Evolutionary conservation across 2,888 invertebrate species (phyloP).

Genomic region (Eulithis testata): DNA sequence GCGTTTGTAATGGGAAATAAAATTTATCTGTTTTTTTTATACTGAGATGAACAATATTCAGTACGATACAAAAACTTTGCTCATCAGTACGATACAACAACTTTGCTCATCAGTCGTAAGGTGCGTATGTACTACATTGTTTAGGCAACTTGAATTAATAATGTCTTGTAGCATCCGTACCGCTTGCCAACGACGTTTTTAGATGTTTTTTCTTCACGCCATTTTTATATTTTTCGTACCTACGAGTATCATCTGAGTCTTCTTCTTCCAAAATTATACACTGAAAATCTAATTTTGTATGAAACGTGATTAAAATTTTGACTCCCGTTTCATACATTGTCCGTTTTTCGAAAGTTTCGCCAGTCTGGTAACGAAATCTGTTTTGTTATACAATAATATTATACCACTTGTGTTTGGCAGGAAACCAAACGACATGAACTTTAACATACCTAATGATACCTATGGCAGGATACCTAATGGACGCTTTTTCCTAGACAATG

Average conservation of each 20-base stretch:
- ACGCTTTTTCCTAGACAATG: not conserved
- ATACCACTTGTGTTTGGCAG: slow-evolving; percentile 47
- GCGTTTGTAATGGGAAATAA: too few species aligned
- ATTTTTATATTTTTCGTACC: slow-evolving; percentile 5
- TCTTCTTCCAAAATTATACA: too few species aligned
- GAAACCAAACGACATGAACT: slow-evolving; percentile 41
- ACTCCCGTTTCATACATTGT: too few species aligned
- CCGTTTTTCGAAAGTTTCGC: too few species aligned
- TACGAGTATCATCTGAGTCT: slow-evolving; percentile 28
- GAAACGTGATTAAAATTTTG: too few species aligned
- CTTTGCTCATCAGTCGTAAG: not conserved
- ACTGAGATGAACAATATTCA: too few species aligned
- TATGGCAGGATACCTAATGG: not conserved
- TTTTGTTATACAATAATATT: slow-evolving; percentile 33
- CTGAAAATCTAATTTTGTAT: too few species aligned
- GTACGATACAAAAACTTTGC: not conserved
- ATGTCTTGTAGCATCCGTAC: not conserved
- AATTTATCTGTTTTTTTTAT: too few species aligned
- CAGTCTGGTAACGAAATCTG: too few species aligned
- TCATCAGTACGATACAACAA: not conserved
- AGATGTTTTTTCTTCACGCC: not conserved
- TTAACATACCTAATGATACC: slow-evolving; percentile 1
- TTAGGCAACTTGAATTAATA: not conserved
- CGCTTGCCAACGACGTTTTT: not conserved
- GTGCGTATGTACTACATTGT: not conserved